These are phyloP conservation scores for Popillia japonica DNA, from an alignment of 1,140 invertebrate species.

Conservation along the genomic window DNA sequence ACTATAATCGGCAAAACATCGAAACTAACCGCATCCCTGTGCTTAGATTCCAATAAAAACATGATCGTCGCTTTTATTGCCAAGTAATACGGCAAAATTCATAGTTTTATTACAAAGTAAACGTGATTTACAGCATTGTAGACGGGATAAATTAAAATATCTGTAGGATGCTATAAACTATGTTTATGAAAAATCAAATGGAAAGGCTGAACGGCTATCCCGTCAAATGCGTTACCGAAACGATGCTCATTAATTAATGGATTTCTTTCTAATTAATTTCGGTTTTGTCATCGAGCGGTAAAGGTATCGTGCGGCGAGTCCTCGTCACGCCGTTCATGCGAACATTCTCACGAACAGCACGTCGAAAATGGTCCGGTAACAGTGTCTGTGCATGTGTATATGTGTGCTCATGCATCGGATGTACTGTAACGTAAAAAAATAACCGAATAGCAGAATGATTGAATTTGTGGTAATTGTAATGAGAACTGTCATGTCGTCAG, in stretches of 20 bases:
- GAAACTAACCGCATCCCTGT: no score
- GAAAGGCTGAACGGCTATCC: not conserved
- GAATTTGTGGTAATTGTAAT: no score
- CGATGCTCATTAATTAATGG: slow-evolving; percentile 15
- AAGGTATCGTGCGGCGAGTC: slow-evolving; percentile 11
- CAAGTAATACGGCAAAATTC: no score
- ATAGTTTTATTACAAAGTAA: no score
- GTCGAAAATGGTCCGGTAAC: slow-evolving; percentile 25
- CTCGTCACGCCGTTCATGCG: slow-evolving; percentile 34
- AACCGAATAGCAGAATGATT: not conserved
- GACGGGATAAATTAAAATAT: not conserved
- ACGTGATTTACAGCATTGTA: no score
- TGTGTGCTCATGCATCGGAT: not conserved
- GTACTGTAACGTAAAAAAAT: not conserved
- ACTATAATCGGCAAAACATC: no score
- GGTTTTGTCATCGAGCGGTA: slow-evolving; percentile 18
- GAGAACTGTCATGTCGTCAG: no score
- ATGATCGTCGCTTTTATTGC: no score
- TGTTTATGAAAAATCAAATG: not conserved
- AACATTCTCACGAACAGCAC: slow-evolving; percentile 27
- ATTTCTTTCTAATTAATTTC: slow-evolving; percentile 32
- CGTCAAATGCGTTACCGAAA: not conserved
- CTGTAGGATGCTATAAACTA: not conserved
- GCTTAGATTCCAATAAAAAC: no score
- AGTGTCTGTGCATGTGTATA: slow-evolving; percentile 22